Conservation (phyloP, 2,888 invertebrate species). For the Heliconius hortense region DNA sequence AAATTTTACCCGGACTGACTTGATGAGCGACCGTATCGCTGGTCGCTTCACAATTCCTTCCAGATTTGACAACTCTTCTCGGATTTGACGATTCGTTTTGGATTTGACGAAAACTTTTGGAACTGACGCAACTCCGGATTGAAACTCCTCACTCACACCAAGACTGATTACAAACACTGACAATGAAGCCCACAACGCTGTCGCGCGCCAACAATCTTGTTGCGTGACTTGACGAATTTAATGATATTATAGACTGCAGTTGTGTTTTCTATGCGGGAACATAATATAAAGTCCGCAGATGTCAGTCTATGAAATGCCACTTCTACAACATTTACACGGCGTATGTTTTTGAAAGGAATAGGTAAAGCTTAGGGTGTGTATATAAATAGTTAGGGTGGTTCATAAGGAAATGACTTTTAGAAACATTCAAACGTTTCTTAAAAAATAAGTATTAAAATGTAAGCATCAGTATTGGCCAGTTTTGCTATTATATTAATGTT, state of each 20-base stretch:
- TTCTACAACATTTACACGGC: conserved; percentile 27
- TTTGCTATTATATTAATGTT: conserved; percentile 19
- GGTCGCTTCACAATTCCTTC: not conserved
- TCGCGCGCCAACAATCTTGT: conserved; percentile 11
- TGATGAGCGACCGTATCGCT: not conserved
- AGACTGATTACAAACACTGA: conserved; percentile 45
- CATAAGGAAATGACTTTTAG: conserved; percentile 11
- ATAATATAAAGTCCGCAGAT: conserved; percentile 28
- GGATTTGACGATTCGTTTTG: conserved; percentile 30
- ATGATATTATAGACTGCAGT: conserved; percentile 45
- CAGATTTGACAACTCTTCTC: conserved; percentile 6
- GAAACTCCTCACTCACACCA: conserved; percentile 28
- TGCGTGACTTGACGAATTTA: conserved; percentile 48
- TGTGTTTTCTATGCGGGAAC: conserved; percentile 38
- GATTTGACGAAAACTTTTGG: conserved; percentile 25
- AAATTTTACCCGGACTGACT: conserved; percentile 21
- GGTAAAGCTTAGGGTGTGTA: conserved; percentile 9
- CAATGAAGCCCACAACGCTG: conserved; percentile 40
- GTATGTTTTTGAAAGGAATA: conserved; percentile 27
- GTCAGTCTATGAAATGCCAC: conserved; percentile 40
- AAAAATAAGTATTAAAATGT: conserved; percentile 3
- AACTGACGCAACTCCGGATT: conserved; percentile 22
- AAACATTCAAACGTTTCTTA: conserved; percentile 20
- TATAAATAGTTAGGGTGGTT: conserved; percentile 28
- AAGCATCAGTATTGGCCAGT: conserved; percentile 17